Evolutionary conservation across 2,888 invertebrate species (phyloP), one percentile per base, ranked within the genome.

Genomic region (Trimorus sp.): DNA sequence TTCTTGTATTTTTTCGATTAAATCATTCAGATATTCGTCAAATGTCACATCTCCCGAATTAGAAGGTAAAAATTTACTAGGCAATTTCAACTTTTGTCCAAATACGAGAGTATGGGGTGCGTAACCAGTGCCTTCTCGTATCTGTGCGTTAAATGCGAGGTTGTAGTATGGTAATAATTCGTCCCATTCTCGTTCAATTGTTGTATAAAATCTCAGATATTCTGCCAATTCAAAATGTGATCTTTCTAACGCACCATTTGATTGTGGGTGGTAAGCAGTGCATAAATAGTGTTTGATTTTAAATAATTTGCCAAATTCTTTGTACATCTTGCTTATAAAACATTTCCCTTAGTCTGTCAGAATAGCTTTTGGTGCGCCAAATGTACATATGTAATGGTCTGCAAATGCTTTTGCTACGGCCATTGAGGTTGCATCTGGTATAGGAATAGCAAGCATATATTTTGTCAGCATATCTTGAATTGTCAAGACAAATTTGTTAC

Each of bases 331-430:
- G n/a, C 49, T 71, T 1, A 62, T 53, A 42, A 60, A 71, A 40
- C 62, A 62, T 37, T 12, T 15, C 1, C 71, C 60, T 42, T 60
- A 53, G n/a, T 71, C 62, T 3, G 71, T 71, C 26, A 71, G n/a
- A 14, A 71, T 53, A 0, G 71, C 51, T 15, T 16, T 48, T 4
- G 62, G 71, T 1, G 51, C 11, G 6, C 60, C 62, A 48, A 26
- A 71, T 14, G 14, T 38, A n/a, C 53, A 71, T 1, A 71, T 53
- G 12, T 51, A 38, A 14, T 62, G 11, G 4, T 49, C 49, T 2
- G 26, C 16, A n/a, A 70, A 51, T 5, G 49, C 70, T 0, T 6
- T 26, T 1, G 56, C 51, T 5, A 68, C 54, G n/a, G 11, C 26
- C 3, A 37, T n/a, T 1, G 38, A n/a, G 0, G 37, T 38, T 9